Evolutionary conservation across 1,140 invertebrate species (phyloP), one percentile per base, ranked within the genome.

Genomic region (Drosophila albomicans): DNA sequence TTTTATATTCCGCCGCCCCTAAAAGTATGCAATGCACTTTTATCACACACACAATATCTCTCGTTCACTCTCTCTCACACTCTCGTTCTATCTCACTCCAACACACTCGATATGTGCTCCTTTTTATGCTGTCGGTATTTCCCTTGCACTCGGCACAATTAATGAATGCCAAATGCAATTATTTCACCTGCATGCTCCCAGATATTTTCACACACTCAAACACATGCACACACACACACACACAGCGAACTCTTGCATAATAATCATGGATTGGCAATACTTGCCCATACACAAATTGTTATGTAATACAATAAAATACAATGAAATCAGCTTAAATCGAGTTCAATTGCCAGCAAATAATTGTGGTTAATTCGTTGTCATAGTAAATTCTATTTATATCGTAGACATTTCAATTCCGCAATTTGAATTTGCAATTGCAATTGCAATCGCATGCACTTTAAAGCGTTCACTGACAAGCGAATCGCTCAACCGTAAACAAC

Each of bases 141-240:
- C 32, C 1, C 10, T n/a, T n/a, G 20, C 58, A 38, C 51, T 38
- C 46, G 65, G 32, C 70, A 87, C 86, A 73, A 88, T 86, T 86
- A 88, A 88, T 86, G 84, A 79, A 82, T 82, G 71, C 78, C 79
- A 88, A 86, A 79, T 86, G 84, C 77, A 88, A 88, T 87, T 88
- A 88, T 78, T 77, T 66, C 82, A 87, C 80, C 84, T 87, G 82
- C 82, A 84, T 88, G 82, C 54, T 10, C 38, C 38, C 52, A 32
- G 35, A 38, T 49, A 28, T 38, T 38, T 16, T 10, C 52, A 35
- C 20, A 32, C 38, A 8, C 38, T 1, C 25, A 15, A 16, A 58
- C n/a, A 58, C 65, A 35, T 20, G 35, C 28, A 43, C 71, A 61
- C 61, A 49, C 65, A 38, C 56, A 20, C 61, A 63, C 0, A 20